A percentile compares a stretch with the other conserved stretches of the same genome.
phyloP scores from a whole-genome alignment of 2,888 invertebrate species.

The Noctua janthe region DNA sequence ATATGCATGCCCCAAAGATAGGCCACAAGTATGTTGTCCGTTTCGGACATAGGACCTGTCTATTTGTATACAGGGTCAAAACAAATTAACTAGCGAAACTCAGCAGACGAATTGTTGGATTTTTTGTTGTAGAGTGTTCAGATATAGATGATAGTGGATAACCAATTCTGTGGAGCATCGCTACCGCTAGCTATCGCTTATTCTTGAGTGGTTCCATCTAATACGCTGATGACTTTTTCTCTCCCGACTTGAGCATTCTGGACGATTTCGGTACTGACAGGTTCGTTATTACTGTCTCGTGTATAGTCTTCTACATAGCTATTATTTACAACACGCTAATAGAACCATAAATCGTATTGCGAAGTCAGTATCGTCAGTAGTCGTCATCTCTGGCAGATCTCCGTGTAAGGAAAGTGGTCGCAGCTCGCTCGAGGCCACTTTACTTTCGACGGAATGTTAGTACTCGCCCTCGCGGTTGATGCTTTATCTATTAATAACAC shows the following conservation, averaged over 20 bases:
- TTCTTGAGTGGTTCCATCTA: background rate
- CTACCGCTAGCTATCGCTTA: background rate
- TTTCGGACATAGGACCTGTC: background rate
- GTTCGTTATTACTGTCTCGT: background rate
- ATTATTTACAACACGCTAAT: slow-evolving; percentile 17
- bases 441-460: slow-evolving; percentile 48
- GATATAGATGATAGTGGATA: background rate
- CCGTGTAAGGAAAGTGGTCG: slow-evolving; percentile 57
- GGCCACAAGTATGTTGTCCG: background rate
- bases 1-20: background rate
- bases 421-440: slow-evolving; percentile 35
- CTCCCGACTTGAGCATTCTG: background rate
- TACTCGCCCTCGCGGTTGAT: background rate
- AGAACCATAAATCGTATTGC: slow-evolving; percentile 31
- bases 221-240: background rate
- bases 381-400: slow-evolving; percentile 24
- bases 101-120: background rate
- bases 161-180: background rate
- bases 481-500: slow-evolving; percentile 27
- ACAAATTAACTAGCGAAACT: background rate
- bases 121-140: background rate
- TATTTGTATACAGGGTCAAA: background rate
- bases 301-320: background rate
- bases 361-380: background rate
- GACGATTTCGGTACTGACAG: background rate